Base-by-base conservation (phyloP, 1,140 invertebrate genomes). In the Pogonomyrmex californicus region DNA sequence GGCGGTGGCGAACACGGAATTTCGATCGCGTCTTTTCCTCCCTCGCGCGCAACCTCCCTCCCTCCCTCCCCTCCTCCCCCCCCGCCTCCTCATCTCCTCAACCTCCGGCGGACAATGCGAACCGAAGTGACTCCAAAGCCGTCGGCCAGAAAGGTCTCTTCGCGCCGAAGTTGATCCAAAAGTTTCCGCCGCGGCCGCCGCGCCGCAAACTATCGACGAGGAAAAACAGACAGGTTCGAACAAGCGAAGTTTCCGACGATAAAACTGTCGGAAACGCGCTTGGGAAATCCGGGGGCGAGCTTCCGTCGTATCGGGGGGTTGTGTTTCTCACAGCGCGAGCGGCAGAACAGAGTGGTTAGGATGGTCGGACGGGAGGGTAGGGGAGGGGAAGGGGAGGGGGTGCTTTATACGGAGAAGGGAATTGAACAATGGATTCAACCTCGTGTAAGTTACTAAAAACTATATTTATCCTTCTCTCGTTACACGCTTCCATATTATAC, bases 161-260 rank as follows among this genome's bases (percentile, higher is more conserved):
- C 68, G 41, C 30, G 54, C 51, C n/a, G n/a, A n/a, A 73, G 79
- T 83, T 75, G 79, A 83, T 83, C 79, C 68, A n/a, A 83, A 83
- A 83, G 68, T 83, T 83, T 75, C 66, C 44, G 38, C 62, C 62
- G n/a, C 23, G 44, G 49, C 10, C 70, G 33, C 56, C 75, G 56
- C 23, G 14, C 65, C 79, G 54, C 79, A 83, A 83, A 83, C 79
- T 60, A 83, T 73, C 79, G 79, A 73, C 54, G 79, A 56, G 79
- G 79, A 75, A 83, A 83, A 83, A 83, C 79, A 75, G 79, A 83
- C 54, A n/a, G 79, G 68, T 83, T 23, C 68, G 79, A 73, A 83
- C 79, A 75, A 83, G 79, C 68, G 41, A 83, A 83, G 79, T 83
- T 83, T 83, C 68, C 79, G 79, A 68, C 79, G 75, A 83, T 83